Evolutionary conservation across 2,113 vertebrate species (phyloP), one percentile per base, ranked within the genome.

Genomic region (Carettochelys insculpta): DNA sequence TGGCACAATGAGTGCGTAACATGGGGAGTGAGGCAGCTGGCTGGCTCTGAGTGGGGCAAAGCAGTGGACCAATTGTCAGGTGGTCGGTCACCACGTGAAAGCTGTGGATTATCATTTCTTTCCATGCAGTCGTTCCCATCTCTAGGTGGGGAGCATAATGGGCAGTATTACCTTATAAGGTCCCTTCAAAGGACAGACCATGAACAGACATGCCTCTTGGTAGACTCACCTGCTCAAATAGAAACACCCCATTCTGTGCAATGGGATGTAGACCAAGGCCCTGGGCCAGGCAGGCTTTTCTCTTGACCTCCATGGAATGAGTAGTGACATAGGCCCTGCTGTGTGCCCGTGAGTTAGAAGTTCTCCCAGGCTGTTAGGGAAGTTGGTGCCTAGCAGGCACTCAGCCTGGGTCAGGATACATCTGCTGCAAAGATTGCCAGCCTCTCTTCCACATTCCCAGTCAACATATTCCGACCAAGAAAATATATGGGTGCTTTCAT

Each of bases 251-350:
- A 43, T 87, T 65, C 19, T 61, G 48, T 53, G 31, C 12, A 25
- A 54, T 71, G 54, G 34, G 24, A 4, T 0, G 0, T n/a, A 84
- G 31, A 53, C 45, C 19, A 54, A 0, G 47, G 68, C 90, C 71
- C n/a, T 82, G 71, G 31, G 31, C 6, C 29, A 34, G 31, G 58
- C 14, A 10, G 58, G 58, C 29, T 25, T 53, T 24, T 25, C 52
- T 56, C 25, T 56, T 29, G 53, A 56, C 24, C 53, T 25, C 53
- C 11, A 6, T 7, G 61, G 34, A 50, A 14, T 50, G 48, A 48
- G 48, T 13, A 48, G 48, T 48, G 48, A 48, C 48, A 48, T 48
- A 7, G 48, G 48, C 4, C 16, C 61, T 19, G 61, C 19, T 17
- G n/a, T 85, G 56, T 85, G 61, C 34, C 58, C 45, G 45, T 85